A percentile compares a stretch with the other conserved stretches of the same genome.
Evolutionary conservation across 2,797 vertebrate species (phyloP).

Genomic region (Lagorchestes hirsutus): DNA sequence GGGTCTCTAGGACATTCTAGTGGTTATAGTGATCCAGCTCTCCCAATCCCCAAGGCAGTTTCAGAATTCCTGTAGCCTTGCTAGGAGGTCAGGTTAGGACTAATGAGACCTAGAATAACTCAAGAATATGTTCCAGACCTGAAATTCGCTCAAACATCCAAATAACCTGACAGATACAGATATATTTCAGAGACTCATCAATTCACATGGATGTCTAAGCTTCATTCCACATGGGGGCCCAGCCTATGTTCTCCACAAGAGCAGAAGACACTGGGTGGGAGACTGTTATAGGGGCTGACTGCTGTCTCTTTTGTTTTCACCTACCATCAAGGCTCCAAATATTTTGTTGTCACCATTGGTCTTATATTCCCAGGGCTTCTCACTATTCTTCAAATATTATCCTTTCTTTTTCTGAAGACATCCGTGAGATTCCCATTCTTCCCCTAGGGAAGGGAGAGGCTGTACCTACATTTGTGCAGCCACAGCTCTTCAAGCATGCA

Average conservation of each 20-base stretch:
- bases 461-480: neutral
- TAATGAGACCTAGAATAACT: neutral
- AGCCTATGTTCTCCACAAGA: neutral
- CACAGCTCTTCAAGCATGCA: neutral
- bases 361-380: neutral
- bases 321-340: neutral
- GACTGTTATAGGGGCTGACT: neutral
- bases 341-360: neutral
- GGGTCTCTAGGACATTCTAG: neutral
- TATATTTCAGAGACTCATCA: neutral
- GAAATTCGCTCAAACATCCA: neutral
- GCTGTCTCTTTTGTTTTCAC: neutral
- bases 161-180: neutral
- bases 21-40: neutral
- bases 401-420: neutral
- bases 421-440: neutral
- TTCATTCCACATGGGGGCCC: neutral
- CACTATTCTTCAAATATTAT: neutral
- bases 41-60: neutral
- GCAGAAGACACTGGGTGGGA: neutral
- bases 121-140: neutral
- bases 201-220: neutral
- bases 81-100: neutral
- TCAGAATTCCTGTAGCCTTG: neutral
- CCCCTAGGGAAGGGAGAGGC: neutral